A percentile compares a stretch with the other conserved stretches of the same genome.
These are phyloP conservation scores for Chrysolina americana DNA, from an alignment of 2,888 invertebrate species.

Conservation along the genomic window DNA sequence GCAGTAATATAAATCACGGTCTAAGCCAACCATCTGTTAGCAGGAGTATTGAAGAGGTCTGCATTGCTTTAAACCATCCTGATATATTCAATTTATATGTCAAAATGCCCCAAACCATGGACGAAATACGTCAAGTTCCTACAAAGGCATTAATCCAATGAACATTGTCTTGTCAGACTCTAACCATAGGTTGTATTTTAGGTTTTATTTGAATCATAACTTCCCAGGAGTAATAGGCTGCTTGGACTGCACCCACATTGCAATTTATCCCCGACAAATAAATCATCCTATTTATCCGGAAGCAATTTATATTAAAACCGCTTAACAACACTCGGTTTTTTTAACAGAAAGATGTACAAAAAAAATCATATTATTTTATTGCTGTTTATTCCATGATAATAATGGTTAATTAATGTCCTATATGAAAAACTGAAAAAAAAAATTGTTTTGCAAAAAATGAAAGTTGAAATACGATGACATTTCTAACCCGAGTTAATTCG, in stretches of 20 bases:
- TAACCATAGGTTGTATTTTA: neutral
- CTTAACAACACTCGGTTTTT: too few species aligned
- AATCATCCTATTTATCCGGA: slow-evolving; percentile 12
- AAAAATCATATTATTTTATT: too few species aligned
- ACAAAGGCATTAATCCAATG: neutral
- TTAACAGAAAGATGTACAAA: too few species aligned
- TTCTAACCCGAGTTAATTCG: too few species aligned
- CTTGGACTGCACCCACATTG: slow-evolving; percentile 33
- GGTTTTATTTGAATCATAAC: slow-evolving; percentile 9
- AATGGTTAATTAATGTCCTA: too few species aligned
- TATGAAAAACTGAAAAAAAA: too few species aligned
- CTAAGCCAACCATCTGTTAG: slow-evolving; percentile 27
- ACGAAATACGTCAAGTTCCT: neutral
- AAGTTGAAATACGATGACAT: too few species aligned
- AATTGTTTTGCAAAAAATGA: too few species aligned
- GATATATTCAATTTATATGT: neutral
- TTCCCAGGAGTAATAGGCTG: slow-evolving; percentile 30
- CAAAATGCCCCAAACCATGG: neutral
- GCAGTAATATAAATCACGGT: slow-evolving; percentile 1
- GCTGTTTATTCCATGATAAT: too few species aligned
- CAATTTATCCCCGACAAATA: neutral
- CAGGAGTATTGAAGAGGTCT: slow-evolving; percentile 27
- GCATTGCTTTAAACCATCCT: neutral
- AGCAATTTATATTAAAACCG: too few species aligned
- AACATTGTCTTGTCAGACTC: neutral